Base-by-base conservation (phyloP, 2,113 vertebrate species). In the Notarius quadriscutis region DNA sequence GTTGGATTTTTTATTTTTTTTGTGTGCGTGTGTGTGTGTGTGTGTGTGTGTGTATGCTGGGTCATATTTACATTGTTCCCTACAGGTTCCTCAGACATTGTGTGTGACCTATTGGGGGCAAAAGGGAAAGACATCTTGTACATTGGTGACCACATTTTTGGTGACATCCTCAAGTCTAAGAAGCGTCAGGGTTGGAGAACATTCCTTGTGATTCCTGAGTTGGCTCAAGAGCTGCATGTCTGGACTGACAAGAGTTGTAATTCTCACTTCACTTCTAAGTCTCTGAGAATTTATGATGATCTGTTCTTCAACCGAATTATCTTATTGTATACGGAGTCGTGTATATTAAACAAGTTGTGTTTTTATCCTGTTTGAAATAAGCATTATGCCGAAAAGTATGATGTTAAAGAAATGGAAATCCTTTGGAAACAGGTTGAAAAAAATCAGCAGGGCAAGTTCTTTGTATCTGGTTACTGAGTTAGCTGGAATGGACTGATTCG, bases 221-320 rank as follows among this genome's bases (percentile, higher is more conserved):
- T 99, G 89, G 98, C 99, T 1, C 98, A 99, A 93, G 99, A 99
- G 94, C 96, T 99, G 80, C 99, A 99, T 0, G 99, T 99, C 88
- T 99, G 99, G 99, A 99, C 99, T 11, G 98, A 99, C 94, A 99
- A 99, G 95, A 99, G 98, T 90, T 96, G 98, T 99, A 93, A 97
- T 97, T 86, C 58, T 12, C n/a, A 14, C 2, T 55, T 25, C 14
- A 34, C 30, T 27, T 75, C 14, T 75, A 17, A 30, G 18, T 71
- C 17, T 55, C 9, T 51, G 4, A 57, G 0, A 53, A 65, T 18
- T 51, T 10, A 51, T 69, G 14, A n/a, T 83, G 9, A 53, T 51
- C 12, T 25, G 2, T 7, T 53, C 48, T 30, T n/a, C 11, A 77
- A 15, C 20, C 17, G n/a, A 78, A 55, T 55, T 1, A 77, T 14